Evolutionary conservation across 2,797 vertebrate genomes (phyloP).

Genomic region (Phoeniculus purpureus): DNA sequence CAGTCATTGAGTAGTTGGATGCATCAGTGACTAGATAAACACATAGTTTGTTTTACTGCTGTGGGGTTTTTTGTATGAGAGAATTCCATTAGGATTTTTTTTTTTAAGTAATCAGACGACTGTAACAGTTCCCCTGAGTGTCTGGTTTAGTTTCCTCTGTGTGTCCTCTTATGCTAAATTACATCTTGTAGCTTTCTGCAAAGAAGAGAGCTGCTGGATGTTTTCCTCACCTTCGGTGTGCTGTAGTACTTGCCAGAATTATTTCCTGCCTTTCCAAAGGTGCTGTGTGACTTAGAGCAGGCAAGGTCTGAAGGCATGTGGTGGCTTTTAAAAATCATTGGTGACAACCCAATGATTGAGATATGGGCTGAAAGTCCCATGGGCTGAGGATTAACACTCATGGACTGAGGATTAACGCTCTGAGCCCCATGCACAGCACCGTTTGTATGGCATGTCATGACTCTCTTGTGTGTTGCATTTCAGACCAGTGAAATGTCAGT

Average conservation of each 20-base stretch:
- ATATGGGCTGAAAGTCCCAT: background rate
- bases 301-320: background rate
- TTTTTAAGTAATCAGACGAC: background rate
- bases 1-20: background rate
- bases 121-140: constrained; percentile 15
- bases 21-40: background rate
- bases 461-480: background rate
- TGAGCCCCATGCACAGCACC: background rate
- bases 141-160: constrained; percentile 33
- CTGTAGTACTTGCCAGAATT: background rate
- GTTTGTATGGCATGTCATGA: background rate
- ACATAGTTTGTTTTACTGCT: background rate
- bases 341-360: background rate
- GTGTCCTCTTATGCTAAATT: constrained; percentile 10
- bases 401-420: background rate
- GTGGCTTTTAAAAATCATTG: background rate
- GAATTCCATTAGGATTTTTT: background rate
- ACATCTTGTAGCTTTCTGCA: background rate
- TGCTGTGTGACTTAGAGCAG: background rate
- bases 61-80: background rate
- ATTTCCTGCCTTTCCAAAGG: background rate
- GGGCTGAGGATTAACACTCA: background rate
- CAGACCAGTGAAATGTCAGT: background rate
- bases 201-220: background rate
- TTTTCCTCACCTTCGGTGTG: background rate